These are phyloP conservation scores for Oplegnathus fasciatus DNA, from an alignment of 2,113 vertebrate species.

Conservation along the genomic window DNA sequence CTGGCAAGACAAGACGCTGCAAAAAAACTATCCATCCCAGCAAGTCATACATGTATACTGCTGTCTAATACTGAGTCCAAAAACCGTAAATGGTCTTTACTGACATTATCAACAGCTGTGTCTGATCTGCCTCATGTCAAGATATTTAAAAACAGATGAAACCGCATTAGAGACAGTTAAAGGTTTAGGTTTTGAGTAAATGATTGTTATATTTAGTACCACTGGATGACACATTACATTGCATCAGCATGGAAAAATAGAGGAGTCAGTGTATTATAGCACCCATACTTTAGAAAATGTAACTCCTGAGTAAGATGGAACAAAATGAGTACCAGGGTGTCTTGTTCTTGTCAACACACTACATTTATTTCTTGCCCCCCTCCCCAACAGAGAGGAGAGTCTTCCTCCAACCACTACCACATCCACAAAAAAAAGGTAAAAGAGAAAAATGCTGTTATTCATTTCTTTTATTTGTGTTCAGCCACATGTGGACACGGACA, in stretches of 20 bases:
- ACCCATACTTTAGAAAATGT: not conserved
- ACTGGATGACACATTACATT: not conserved
- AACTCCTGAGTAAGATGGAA: conserved; percentile 5
- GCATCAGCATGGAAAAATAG: not conserved
- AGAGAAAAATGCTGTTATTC: conserved; percentile 48
- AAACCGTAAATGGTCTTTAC: no score
- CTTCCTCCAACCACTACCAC: not conserved
- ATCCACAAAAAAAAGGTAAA: conserved; percentile 14
- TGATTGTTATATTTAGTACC: not conserved
- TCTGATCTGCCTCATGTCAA: not conserved
- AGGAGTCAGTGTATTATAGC: not conserved
- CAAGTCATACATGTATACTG: conserved; percentile 32
- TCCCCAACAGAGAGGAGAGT: not conserved
- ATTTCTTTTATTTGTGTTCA: conserved; percentile 50
- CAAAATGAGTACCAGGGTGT: not conserved
- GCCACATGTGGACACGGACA: conserved; percentile 46
- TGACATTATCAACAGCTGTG: not conserved
- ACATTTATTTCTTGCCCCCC: not conserved
- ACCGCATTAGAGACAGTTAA: not conserved
- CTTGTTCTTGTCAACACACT: conserved; percentile 10
- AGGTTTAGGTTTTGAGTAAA: not conserved
- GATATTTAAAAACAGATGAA: not conserved
- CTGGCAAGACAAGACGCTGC: conserved; percentile 61
- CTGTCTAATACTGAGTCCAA: conserved; percentile 20
- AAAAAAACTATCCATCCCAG: conserved; percentile 30